A percentile compares a stretch with the other conserved stretches of the same genome.
These are phyloP conservation scores for Heterodera schachtii DNA, from an alignment of 1,140 invertebrate genomes.

Conservation along the genomic window DNA sequence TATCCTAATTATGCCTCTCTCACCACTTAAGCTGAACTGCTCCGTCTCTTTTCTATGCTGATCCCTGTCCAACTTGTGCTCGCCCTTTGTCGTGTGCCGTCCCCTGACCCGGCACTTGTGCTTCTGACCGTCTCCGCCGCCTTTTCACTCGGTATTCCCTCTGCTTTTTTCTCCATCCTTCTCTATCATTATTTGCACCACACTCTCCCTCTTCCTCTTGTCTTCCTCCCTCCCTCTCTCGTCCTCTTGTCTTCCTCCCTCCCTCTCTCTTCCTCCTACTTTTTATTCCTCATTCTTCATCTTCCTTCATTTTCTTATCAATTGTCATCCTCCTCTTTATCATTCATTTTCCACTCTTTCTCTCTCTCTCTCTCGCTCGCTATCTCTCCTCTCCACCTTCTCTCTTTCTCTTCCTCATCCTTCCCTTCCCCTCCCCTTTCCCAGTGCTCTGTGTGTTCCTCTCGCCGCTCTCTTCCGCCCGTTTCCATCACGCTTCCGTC, in stretches of 20 bases:
- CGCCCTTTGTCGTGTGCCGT: slow-evolving; percentile 7
- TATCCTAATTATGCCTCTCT: neutral
- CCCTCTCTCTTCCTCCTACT: neutral
- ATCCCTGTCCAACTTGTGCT: slow-evolving; percentile 33
- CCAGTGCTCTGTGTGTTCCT: slow-evolving; percentile 15
- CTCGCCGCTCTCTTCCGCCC: slow-evolving; percentile 3
- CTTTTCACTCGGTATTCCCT: slow-evolving; percentile 22
- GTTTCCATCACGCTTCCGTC: slow-evolving; percentile 6
- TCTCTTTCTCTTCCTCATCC: neutral
- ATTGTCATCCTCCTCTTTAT: neutral
- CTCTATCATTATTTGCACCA: too few relatives aligned
- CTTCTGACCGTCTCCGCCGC: slow-evolving; percentile 33
- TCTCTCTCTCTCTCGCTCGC: neutral
- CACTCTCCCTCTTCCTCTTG: neutral
- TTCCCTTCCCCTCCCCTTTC: neutral
- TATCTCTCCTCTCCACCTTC: neutral
- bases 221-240: neutral
- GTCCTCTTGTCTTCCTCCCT: neutral
- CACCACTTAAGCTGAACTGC: slow-evolving; percentile 3
- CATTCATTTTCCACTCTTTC: neutral
- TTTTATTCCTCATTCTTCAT: neutral
- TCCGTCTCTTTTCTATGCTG: slow-evolving; percentile 30
- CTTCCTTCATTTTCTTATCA: too few relatives aligned
- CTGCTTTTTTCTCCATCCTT: neutral
- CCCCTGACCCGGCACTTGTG: slow-evolving; percentile 33